Evolutionary conservation across 2,888 invertebrate species (phyloP).

Genomic region (Carabus problematicus): DNA sequence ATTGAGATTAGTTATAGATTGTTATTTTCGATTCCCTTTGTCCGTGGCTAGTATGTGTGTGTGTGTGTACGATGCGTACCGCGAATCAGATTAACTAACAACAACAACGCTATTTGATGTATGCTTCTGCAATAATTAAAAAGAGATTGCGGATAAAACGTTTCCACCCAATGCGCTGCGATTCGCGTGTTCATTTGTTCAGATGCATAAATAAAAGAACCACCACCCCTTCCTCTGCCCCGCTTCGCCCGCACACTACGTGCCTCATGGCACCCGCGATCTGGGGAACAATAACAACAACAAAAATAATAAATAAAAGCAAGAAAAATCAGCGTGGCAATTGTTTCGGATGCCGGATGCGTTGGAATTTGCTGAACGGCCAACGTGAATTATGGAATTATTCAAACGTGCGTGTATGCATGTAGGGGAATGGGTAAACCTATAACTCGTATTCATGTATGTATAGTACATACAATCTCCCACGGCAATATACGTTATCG

Average conservation of each 20-base stretch:
- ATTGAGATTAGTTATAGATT: conserved; percentile 26
- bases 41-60: conserved; percentile 7
- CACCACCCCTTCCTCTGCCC: not conserved
- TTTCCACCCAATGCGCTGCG: conserved; percentile 2
- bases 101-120: conserved; percentile 43
- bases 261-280: no score
- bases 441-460: no score
- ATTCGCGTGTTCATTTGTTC: conserved; percentile 14
- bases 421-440: no score
- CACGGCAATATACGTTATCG: no score
- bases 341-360: conserved; percentile 12
- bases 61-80: not conserved
- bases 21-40: conserved; percentile 34
- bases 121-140: conserved; percentile 48
- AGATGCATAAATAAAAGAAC: conserved; percentile 6
- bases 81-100: conserved; percentile 20
- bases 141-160: conserved; percentile 47
- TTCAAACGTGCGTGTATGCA: no score
- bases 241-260: no score
- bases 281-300: not conserved
- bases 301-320: not conserved
- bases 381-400: conserved; percentile 18
- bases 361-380: conserved; percentile 1
- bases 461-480: no score
- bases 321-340: conserved; percentile 16